These are phyloP conservation scores for Eudasyphora cyanicolor DNA, from an alignment of 2,888 invertebrate genomes.

Conservation along the genomic window DNA sequence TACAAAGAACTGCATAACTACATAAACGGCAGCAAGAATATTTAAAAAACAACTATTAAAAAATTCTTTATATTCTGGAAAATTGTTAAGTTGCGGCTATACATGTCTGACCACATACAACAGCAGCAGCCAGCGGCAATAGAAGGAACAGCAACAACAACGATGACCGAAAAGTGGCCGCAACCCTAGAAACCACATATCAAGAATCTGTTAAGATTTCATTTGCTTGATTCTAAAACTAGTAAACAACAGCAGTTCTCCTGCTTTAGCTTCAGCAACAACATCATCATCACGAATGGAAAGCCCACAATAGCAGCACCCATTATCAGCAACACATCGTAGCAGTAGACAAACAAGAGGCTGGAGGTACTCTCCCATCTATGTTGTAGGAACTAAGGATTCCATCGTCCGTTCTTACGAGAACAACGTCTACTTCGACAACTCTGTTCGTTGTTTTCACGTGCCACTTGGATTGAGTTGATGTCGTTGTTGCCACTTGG, in stretches of 20 bases:
- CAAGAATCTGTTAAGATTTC: constrained; percentile 63
- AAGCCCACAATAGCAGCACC: constrained; percentile 19
- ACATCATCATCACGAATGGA: background rate
- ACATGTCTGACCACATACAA: constrained; percentile 9
- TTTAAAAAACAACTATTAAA: background rate
- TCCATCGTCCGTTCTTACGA: too few relatives aligned
- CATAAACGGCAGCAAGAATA: background rate
- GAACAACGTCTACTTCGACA: constrained; percentile 38
- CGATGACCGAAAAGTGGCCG: constrained; percentile 49
- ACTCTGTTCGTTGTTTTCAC: constrained; percentile 46
- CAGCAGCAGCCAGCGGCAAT: background rate
- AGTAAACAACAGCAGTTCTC: constrained; percentile 38
- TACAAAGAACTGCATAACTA: background rate
- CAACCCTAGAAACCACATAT: constrained; percentile 62
- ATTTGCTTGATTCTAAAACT: constrained; percentile 47
- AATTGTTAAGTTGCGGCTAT: constrained; percentile 11
- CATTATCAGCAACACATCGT: constrained; percentile 38
- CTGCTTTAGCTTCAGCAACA: constrained; percentile 9
- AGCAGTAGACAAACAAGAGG: constrained; percentile 18
- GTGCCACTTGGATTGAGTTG: constrained; percentile 8
- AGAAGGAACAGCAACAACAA: background rate
- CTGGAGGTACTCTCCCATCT: constrained; percentile 39
- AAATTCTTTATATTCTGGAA: constrained; percentile 20
- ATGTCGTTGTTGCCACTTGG: constrained; percentile 29
- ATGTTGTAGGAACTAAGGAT: constrained; percentile 29